Percentiles rank a stretch among this genome's conserved stretches.
Conservation (phyloP, 2,797 vertebrate genomes). For the Tauraco hartlaubi region DNA sequence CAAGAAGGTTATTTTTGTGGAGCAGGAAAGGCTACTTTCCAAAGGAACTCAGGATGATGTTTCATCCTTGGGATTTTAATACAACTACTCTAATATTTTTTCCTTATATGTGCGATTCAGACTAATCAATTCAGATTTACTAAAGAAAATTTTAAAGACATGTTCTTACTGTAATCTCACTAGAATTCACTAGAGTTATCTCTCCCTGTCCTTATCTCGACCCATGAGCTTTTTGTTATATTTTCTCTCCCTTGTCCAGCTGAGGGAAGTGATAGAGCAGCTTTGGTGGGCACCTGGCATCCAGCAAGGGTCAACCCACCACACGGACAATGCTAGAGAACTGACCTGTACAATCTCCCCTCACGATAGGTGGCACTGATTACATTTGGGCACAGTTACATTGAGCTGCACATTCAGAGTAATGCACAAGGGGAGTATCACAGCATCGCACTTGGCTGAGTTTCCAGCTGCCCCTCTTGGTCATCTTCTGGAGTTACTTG, state of each 20-base stretch:
- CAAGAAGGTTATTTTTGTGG: not conserved
- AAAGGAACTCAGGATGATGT: not conserved
- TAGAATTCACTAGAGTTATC: not conserved
- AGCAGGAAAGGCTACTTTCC: not conserved
- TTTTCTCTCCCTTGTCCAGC: no score
- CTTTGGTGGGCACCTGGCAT: no score
- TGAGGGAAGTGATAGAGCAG: no score
- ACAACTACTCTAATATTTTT: not conserved
- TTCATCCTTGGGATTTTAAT: not conserved
- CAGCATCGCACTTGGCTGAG: not conserved
- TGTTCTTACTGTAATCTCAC: not conserved
- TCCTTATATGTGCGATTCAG: accelerated
- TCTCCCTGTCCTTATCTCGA: no score
- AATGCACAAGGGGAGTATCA: not conserved
- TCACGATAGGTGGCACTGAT: accelerated
- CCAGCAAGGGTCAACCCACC: no score
- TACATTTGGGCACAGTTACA: not conserved
- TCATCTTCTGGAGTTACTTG: not conserved
- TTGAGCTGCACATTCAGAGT: not conserved
- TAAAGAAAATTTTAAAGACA: not conserved
- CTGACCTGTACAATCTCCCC: not conserved
- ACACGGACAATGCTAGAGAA: not conserved
- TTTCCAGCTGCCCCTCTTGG: not conserved
- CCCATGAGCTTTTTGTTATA: no score
- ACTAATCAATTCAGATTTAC: not conserved